These are phyloP conservation scores for Drosophila paucipuncta DNA, from an alignment of 2,888 invertebrate genomes.

Conservation along the genomic window DNA sequence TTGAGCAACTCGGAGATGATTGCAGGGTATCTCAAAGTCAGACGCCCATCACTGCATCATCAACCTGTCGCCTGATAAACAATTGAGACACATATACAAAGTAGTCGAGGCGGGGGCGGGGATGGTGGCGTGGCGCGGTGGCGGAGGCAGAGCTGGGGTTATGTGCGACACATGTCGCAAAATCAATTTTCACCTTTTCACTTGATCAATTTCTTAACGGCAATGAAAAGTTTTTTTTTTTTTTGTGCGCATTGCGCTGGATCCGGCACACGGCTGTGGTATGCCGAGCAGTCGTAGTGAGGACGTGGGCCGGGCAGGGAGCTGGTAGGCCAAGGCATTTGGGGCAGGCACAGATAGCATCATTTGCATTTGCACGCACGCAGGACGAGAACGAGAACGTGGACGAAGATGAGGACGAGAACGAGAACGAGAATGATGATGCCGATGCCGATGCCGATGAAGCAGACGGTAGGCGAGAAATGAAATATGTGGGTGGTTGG, in stretches of 20 bases:
- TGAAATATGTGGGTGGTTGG: not conserved
- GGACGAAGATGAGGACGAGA: not conserved
- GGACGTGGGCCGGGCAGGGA: not conserved
- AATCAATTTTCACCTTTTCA: conserved; percentile 82
- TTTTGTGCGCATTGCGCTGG: conserved; percentile 48
- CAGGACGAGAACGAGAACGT: conserved; percentile 12
- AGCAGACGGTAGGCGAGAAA: not conserved
- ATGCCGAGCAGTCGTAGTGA: conserved; percentile 57
- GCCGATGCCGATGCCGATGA: conserved; percentile 16
- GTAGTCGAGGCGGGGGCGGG: conserved; percentile 3
- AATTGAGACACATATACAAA: conserved; percentile 60
- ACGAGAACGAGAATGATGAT: not conserved
- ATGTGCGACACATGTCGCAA: conserved; percentile 69
- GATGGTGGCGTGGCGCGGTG: not conserved
- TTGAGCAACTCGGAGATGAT: not conserved
- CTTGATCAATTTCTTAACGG: conserved; percentile 81
- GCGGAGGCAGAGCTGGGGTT: not conserved
- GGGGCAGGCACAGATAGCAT: conserved; percentile 67
- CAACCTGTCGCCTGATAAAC: conserved; percentile 59
- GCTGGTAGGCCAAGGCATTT: conserved; percentile 12
- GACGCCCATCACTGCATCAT: too few species aligned
- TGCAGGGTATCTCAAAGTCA: conserved; percentile 10
- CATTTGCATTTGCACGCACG: conserved; percentile 70
- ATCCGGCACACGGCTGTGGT: conserved; percentile 59
- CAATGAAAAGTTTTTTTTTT: conserved; percentile 70